Evolutionary conservation across 1,140 invertebrate species (phyloP).

Genomic region (Papilio aristodemus): DNA sequence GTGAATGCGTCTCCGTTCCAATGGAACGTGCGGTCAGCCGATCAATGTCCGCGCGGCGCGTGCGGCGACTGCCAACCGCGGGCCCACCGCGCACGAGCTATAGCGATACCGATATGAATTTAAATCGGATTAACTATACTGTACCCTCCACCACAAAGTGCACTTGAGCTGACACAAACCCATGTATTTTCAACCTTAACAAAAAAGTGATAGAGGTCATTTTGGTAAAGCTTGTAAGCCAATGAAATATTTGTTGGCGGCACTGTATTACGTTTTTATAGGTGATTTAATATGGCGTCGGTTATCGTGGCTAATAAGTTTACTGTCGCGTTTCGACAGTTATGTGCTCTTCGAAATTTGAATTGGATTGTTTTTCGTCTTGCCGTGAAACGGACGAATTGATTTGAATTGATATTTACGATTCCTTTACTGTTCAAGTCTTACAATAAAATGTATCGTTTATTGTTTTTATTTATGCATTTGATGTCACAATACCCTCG

Average conservation of each 20-base stretch:
- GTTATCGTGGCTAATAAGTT: conserved; percentile 39
- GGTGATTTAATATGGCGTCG: conserved; percentile 42
- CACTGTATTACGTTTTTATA: conserved; percentile 38
- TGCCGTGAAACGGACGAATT: conserved; percentile 1
- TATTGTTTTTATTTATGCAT: conserved; percentile 21
- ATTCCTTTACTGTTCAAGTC: conserved; percentile 11
- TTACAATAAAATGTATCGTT: conserved; percentile 22
- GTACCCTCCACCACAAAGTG: conserved; percentile 7
- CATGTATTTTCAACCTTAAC: neutral
- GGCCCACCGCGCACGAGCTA: conserved; percentile 59
- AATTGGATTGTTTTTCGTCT: conserved; percentile 33
- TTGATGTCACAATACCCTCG: neutral
- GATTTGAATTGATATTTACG: conserved; percentile 19
- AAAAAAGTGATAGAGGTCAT: neutral
- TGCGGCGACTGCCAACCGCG: conserved; percentile 53
- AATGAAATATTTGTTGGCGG: neutral
- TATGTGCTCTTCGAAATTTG: conserved; percentile 37
- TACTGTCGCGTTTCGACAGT: conserved; percentile 38
- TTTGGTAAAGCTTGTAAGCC: neutral
- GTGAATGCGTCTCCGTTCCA: neutral
- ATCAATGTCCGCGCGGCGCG: conserved; percentile 44
- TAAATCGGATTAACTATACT: conserved; percentile 63
- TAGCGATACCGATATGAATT: conserved; percentile 63
- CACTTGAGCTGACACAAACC: neutral
- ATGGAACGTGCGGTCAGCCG: conserved; percentile 40